phyloP scores from a whole-genome alignment of 1,140 invertebrate species.

The Drosophila serrata region DNA sequence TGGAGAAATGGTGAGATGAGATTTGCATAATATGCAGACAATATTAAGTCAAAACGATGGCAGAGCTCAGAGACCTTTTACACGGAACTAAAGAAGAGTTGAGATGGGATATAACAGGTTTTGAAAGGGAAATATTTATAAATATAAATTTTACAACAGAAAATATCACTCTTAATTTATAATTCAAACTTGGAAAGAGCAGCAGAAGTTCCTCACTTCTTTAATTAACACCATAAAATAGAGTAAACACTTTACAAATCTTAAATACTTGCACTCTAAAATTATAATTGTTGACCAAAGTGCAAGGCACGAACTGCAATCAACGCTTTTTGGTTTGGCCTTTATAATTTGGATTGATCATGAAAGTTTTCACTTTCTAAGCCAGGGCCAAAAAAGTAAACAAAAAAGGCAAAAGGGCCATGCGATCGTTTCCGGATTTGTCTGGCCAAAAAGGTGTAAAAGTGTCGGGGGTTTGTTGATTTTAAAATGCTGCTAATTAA shows the following conservation, averaged over 20 bases:
- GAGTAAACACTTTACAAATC: conserved; percentile 2
- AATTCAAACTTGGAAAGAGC: neutral
- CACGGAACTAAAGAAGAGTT: neutral
- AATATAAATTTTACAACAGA: no score
- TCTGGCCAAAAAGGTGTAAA: conserved; percentile 44
- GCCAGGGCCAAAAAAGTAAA: conserved; percentile 27
- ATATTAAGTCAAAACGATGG: conserved; percentile 4
- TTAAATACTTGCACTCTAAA: conserved; percentile 5
- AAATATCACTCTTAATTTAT: neutral
- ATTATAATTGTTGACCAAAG: conserved; percentile 25
- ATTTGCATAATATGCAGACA: conserved; percentile 37
- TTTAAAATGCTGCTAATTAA: conserved; percentile 55
- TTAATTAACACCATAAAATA: neutral
- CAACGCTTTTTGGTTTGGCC: conserved; percentile 27
- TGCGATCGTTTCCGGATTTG: conserved; percentile 35
- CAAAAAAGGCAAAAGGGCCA: conserved; percentile 15
- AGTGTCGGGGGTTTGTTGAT: conserved; percentile 39
- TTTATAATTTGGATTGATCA: conserved; percentile 43
- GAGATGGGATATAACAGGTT: neutral
- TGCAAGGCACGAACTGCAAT: conserved; percentile 34
- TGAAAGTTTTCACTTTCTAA: conserved; percentile 57
- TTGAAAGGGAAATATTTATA: neutral
- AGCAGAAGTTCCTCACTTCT: neutral
- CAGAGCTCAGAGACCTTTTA: neutral
- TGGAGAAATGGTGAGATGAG: conserved; percentile 33